phyloP scores from a whole-genome alignment of 2,888 invertebrate genomes.

The Minunthozetes semirufus region DNA sequence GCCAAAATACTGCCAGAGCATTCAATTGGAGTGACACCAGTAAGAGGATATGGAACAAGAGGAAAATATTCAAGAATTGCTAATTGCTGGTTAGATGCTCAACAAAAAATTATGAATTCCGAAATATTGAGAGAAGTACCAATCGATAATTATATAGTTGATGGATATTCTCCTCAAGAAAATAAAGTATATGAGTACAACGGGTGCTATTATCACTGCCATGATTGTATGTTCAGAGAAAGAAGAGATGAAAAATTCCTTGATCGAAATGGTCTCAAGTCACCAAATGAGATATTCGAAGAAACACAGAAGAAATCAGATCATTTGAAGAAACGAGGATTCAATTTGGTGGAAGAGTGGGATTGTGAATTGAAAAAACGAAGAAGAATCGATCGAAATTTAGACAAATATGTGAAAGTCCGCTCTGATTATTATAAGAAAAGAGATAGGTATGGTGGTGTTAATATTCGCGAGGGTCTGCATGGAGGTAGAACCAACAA shows the following conservation, averaged over 20 bases:
- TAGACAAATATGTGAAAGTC: not conserved
- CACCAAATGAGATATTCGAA: conserved; percentile 1
- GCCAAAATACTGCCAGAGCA: conserved; percentile 23
- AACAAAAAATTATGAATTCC: not conserved
- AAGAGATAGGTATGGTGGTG: not conserved
- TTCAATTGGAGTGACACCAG: conserved; percentile 35
- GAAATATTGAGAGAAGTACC: conserved; percentile 35
- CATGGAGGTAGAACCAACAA: conserved; percentile 44
- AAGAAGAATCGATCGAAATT: not conserved
- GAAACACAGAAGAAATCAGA: not conserved
- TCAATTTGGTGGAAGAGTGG: conserved; percentile 40
- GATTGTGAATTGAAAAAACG: conserved; percentile 41
- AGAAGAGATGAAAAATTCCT: conserved; percentile 24
- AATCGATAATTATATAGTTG: conserved; percentile 39
- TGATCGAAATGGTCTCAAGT: no score
- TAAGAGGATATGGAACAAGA: conserved; percentile 29
- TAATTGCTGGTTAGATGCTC: conserved; percentile 16
- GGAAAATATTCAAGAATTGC: not conserved
- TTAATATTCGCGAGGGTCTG: conserved; percentile 43
- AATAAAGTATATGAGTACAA: conserved; percentile 40
- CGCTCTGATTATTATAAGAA: not conserved
- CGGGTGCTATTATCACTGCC: conserved; percentile 42
- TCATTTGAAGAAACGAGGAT: conserved; percentile 23
- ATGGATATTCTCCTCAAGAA: conserved; percentile 33
- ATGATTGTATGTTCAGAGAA: conserved; percentile 35